Evolutionary conservation across 2,113 vertebrate species (phyloP).

Genomic region (Silurus asotus): DNA sequence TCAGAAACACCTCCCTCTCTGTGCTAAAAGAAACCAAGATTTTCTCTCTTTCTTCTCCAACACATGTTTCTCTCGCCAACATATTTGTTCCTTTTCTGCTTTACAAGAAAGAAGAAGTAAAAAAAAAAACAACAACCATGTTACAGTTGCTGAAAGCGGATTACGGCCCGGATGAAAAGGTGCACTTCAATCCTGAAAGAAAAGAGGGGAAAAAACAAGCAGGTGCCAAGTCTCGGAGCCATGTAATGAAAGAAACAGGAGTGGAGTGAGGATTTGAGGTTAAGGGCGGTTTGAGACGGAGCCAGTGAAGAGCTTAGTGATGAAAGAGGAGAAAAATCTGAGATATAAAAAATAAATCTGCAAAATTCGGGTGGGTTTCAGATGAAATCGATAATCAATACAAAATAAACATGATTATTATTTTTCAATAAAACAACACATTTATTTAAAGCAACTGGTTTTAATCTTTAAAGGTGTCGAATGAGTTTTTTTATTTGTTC

Average conservation of each 20-base stretch:
- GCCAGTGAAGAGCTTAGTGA: slow-evolving; percentile 30
- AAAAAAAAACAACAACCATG: not conserved
- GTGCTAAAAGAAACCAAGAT: not conserved
- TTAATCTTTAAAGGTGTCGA: not conserved
- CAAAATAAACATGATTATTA: too few relatives aligned
- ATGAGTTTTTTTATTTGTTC: not conserved
- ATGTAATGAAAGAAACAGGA: slow-evolving; percentile 36
- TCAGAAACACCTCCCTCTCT: not conserved
- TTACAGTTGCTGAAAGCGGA: slow-evolving; percentile 42
- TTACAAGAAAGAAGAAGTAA: not conserved
- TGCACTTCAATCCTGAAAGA: slow-evolving; percentile 35
- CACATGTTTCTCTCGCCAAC: not conserved
- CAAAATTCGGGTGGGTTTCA: too few relatives aligned
- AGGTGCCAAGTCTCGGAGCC: slow-evolving; percentile 27
- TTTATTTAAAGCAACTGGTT: not conserved
- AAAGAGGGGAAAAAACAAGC: slow-evolving; percentile 1
- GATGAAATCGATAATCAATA: not conserved
- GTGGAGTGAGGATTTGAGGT: slow-evolving; percentile 34
- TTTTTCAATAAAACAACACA: not conserved
- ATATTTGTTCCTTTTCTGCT: not conserved
- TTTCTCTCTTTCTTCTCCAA: slow-evolving; percentile 1
- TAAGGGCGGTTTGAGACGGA: slow-evolving; percentile 32
- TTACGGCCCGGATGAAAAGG: slow-evolving; percentile 30
- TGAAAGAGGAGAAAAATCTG: slow-evolving; percentile 22
- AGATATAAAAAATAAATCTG: not conserved